Conservation (phyloP, 1,140 invertebrate species). For the Yoshiicerus persimilis region DNA sequence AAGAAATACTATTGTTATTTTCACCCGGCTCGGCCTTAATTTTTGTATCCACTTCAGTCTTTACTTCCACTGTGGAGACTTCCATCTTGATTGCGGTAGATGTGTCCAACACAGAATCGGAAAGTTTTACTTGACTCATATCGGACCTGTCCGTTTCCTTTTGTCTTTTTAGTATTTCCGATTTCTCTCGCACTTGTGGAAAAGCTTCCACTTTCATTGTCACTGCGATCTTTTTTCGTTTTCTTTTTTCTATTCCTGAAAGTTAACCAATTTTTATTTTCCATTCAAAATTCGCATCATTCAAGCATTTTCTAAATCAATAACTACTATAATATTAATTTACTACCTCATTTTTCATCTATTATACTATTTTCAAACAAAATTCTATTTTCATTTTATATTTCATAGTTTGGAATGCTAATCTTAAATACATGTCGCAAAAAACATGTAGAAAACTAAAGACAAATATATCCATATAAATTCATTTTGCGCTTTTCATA, state of each 20-base stretch:
- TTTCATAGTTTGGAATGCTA: too few relatives aligned
- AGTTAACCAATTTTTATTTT: background rate
- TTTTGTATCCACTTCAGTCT: background rate
- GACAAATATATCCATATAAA: too few relatives aligned
- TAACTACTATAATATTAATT: too few relatives aligned
- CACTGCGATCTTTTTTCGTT: background rate
- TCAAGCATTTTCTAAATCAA: background rate
- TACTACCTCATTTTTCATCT: too few relatives aligned
- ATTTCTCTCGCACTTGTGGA: background rate
- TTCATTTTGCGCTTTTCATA: too few relatives aligned
- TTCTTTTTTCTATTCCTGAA: background rate
- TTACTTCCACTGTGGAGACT: background rate
- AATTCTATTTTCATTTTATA: too few relatives aligned
- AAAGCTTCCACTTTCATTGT: background rate
- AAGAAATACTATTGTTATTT: background rate
- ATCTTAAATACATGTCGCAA: too few relatives aligned
- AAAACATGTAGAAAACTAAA: too few relatives aligned
- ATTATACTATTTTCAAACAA: too few relatives aligned
- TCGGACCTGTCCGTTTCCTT: background rate
- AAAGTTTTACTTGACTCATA: background rate
- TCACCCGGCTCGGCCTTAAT: background rate
- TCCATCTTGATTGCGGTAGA: background rate
- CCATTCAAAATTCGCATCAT: background rate
- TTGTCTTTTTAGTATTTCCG: background rate
- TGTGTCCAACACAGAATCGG: background rate